These are phyloP conservation scores for Promerops cafer DNA, from an alignment of 2,113 vertebrate genomes.

Conservation along the genomic window DNA sequence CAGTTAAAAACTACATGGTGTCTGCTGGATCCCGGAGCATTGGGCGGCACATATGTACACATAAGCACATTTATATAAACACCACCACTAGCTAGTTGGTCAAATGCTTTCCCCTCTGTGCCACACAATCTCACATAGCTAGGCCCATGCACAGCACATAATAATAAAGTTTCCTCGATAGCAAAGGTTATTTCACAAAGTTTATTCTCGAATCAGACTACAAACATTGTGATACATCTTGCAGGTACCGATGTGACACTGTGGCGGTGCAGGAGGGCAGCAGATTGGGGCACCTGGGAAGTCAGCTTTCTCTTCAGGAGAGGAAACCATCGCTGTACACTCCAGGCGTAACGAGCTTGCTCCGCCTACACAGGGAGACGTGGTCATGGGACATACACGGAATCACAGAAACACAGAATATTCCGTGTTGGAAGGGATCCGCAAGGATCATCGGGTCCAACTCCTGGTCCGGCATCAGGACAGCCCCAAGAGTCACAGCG, in stretches of 20 bases:
- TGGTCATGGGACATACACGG: neutral
- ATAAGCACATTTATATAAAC: neutral
- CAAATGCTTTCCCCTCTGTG: neutral
- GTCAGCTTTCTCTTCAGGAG: neutral
- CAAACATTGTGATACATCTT: neutral
- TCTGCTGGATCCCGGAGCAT: neutral
- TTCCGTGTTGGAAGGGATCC: neutral
- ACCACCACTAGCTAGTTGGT: neutral
- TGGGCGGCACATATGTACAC: neutral
- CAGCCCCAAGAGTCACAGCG: neutral
- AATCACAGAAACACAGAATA: neutral
- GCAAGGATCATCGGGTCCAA: neutral
- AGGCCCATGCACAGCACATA: fast-evolving
- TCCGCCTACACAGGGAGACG: neutral
- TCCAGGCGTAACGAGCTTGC: neutral
- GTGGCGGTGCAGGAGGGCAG: fast-evolving
- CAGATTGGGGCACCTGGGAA: fast-evolving
- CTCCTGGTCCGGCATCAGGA: neutral
- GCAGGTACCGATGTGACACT: too few species aligned
- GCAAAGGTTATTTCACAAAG: neutral
- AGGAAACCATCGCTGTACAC: fast-evolving
- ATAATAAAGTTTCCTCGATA: neutral
- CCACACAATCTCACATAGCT: fast-evolving
- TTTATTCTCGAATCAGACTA: neutral
- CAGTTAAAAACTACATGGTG: neutral